phyloP scores from a whole-genome alignment of 2,113 vertebrate species.

The Tupaia chinensis region DNA sequence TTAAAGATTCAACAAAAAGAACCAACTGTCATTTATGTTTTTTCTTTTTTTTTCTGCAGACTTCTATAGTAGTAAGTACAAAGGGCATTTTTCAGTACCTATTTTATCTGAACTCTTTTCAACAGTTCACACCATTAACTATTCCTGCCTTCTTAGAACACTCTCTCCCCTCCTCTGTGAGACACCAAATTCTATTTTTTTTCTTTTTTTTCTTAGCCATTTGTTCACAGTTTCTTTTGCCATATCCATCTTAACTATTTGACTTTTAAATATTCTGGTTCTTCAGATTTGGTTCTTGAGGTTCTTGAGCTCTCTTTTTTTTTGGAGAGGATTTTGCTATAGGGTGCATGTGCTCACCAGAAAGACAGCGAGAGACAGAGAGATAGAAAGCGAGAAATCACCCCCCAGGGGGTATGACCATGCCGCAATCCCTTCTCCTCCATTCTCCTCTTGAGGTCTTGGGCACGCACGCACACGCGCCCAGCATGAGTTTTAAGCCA shows the following conservation, averaged over 20 bases:
- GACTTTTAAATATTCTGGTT: background rate
- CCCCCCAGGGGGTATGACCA: too few species aligned
- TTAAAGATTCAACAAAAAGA: background rate
- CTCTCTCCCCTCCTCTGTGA: background rate
- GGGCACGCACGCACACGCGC: too few species aligned
- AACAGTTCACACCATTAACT: background rate
- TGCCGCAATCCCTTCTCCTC: too few species aligned
- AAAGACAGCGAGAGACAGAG: too few species aligned
- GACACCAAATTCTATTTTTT: background rate
- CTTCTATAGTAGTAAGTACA: background rate
- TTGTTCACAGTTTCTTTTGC: background rate
- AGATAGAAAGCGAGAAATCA: too few species aligned
- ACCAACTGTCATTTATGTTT: background rate
- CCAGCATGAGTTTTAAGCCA: too few species aligned
- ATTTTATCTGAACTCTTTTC: background rate
- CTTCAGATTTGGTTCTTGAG: background rate
- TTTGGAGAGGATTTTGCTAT: too few species aligned
- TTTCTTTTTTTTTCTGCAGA: background rate
- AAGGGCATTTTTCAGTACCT: background rate
- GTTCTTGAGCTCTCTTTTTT: too few species aligned
- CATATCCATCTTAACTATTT: background rate
- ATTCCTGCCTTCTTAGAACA: background rate
- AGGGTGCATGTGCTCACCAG: too few species aligned
- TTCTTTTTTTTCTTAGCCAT: background rate
- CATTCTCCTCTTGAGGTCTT: too few species aligned